Base-by-base conservation (phyloP, 2,888 invertebrate species). In the Oegoconia quadripuncta region DNA sequence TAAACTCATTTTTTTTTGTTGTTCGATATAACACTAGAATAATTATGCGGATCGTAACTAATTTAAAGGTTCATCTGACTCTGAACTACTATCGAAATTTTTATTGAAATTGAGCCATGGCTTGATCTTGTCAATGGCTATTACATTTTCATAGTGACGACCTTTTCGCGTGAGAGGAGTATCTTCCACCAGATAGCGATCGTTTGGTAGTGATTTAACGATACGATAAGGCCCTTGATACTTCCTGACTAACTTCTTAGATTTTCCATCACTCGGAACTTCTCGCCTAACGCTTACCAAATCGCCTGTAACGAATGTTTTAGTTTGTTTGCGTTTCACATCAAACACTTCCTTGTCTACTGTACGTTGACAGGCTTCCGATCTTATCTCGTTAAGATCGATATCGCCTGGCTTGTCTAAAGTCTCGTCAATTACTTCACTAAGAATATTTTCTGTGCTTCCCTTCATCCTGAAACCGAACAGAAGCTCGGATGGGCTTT, bases 391-490 rank as follows among this genome's bases (percentile, higher is more conserved):
- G 5, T 7, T n/a, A 9, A 26, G n/a, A 9, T 5, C 4, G 4
- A 9, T 3, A n/a, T 6, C 3, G n/a, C 3, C 4, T 4, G 15
- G 12, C 7, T 13, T 7, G 14, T 18, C 22, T 3, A 22, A 2
- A 16, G 16, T 26, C 3, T 25, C 26, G 13, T n/a, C n/a, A 9
- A 28, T 9, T 15, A 11, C 13, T 16, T 6, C 17, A 18, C 32
- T 27, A 16, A 32, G 11, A 15, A 27, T 26, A 1, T 27, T 27
- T 22, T 32, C 17, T 1, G 27, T 11, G 13, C 30, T 12, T 16
- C 28, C 14, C 4, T n/a, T 38, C 16, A 42, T 23, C n/a, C 35
- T 46, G 14, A 28, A 37, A 1, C 34, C 37, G 29, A 39, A 46
- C 0, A 42, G 25, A 14, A 45, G 22, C 11, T 41, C 37, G 2